These are phyloP conservation scores for Nylanderia fulva DNA, from an alignment of 1,140 invertebrate genomes.

Conservation along the genomic window DNA sequence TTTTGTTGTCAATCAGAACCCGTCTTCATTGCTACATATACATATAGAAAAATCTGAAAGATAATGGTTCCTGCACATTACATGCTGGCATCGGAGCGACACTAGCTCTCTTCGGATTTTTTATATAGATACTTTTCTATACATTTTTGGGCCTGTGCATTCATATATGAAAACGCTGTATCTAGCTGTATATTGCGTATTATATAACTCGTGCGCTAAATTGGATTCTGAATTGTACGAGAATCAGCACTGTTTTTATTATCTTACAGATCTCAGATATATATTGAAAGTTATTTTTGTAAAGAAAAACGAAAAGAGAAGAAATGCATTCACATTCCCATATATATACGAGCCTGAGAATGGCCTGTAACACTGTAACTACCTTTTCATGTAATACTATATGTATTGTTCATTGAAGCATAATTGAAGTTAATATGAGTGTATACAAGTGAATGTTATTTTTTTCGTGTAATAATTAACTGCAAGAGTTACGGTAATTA, in stretches of 20 bases:
- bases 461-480: slow-evolving; percentile 77
- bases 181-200: slow-evolving; percentile 51
- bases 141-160: slow-evolving; percentile 51
- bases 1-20: slow-evolving; percentile 18
- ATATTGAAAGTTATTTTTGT: slow-evolving; percentile 80
- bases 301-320: slow-evolving; percentile 70
- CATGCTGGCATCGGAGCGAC: slow-evolving; percentile 48
- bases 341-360: slow-evolving; percentile 74
- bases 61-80: slow-evolving; percentile 28
- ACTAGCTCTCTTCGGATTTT: slow-evolving; percentile 43
- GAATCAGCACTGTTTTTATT: slow-evolving; percentile 74
- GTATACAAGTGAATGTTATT: slow-evolving; percentile 81
- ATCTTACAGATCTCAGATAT: slow-evolving; percentile 77
- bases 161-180: slow-evolving; percentile 50
- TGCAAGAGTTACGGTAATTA: slow-evolving; percentile 70
- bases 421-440: slow-evolving; percentile 79
- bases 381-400: slow-evolving; percentile 78
- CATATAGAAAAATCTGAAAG: slow-evolving; percentile 37
- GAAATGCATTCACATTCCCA: slow-evolving; percentile 80
- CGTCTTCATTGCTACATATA: slow-evolving; percentile 32
- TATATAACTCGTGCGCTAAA: slow-evolving; percentile 62
- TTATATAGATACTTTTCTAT: slow-evolving; percentile 56
- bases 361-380: slow-evolving; percentile 78
- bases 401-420: slow-evolving; percentile 76
- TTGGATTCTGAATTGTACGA: slow-evolving; percentile 70